A percentile compares a stretch with the other conserved stretches of the same genome.
phyloP scores from a whole-genome alignment of 2,113 vertebrate species.

The Corythornis madagascariensis region DNA sequence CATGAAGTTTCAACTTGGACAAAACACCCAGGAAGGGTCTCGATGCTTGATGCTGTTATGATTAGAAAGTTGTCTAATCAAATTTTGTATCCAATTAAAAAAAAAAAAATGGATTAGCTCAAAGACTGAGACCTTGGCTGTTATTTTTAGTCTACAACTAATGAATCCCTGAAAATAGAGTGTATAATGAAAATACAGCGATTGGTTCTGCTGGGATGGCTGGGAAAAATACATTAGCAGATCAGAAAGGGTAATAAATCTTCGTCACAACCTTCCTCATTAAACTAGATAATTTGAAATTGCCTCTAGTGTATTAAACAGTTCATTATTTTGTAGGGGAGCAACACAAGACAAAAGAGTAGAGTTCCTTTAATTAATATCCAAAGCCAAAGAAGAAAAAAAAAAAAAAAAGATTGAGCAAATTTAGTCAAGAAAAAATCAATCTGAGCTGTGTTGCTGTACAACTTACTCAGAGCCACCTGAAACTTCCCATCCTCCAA shows the following conservation, averaged over 20 bases:
- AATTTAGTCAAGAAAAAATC: conserved; percentile 12
- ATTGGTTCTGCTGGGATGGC: conserved; percentile 60
- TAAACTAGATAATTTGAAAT: conserved; percentile 70
- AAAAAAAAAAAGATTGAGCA: neutral
- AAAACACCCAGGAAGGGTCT: conserved; percentile 29
- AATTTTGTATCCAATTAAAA: conserved; percentile 62
- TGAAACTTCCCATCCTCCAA: neutral
- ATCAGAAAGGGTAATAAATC: conserved; percentile 69
- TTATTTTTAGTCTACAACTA: conserved; percentile 64
- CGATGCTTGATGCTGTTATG: conserved; percentile 24
- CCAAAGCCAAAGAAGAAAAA: neutral
- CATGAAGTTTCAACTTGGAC: conserved; percentile 20
- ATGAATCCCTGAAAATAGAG: conserved; percentile 68
- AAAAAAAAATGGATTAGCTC: conserved; percentile 50
- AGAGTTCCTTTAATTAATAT: conserved; percentile 51
- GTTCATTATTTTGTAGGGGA: conserved; percentile 64
- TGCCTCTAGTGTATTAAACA: conserved; percentile 72
- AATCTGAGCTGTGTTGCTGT: neutral
- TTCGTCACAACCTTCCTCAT: conserved; percentile 65
- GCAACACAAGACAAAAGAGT: conserved; percentile 48
- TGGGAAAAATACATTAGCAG: conserved; percentile 62
- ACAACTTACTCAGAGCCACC: neutral
- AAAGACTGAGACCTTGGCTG: conserved; percentile 13
- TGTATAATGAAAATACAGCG: conserved; percentile 34
- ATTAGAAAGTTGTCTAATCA: conserved; percentile 63